Percentiles rank a stretch among this genome's conserved stretches.
phyloP scores from a whole-genome alignment of 2,797 vertebrate genomes.

The Catostomus latipinnis region DNA sequence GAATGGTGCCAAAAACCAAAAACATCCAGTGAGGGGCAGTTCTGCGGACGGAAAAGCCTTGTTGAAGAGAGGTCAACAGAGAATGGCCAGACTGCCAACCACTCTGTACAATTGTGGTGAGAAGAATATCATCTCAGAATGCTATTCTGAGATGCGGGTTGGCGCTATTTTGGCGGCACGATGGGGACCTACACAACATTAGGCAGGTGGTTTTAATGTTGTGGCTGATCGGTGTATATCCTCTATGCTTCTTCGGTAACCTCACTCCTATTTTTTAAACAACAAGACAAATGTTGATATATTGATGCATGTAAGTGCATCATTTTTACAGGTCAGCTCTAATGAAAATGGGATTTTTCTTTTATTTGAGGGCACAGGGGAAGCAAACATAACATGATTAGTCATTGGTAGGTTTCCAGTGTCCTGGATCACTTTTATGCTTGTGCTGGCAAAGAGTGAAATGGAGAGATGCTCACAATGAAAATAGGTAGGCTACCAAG shows the following conservation, averaged over 20 bases:
- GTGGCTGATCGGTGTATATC: not conserved
- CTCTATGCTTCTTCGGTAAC: slow-evolving; percentile 31
- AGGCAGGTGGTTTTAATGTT: too few relatives aligned
- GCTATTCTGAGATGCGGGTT: too few relatives aligned
- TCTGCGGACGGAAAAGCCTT: too few relatives aligned
- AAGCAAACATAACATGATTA: slow-evolving; percentile 63
- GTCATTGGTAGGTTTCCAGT: slow-evolving; percentile 56
- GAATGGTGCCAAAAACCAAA: too few relatives aligned
- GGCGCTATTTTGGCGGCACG: too few relatives aligned
- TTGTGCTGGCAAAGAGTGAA: slow-evolving; percentile 47
- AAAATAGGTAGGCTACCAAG: slow-evolving; percentile 33
- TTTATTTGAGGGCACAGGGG: slow-evolving; percentile 49
- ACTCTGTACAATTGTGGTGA: too few relatives aligned
- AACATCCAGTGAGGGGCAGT: too few relatives aligned
- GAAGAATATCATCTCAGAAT: too few relatives aligned
- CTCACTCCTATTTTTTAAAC: slow-evolving; percentile 59
- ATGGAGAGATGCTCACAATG: slow-evolving; percentile 59
- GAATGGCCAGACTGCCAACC: too few relatives aligned
- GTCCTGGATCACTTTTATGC: slow-evolving; percentile 58
- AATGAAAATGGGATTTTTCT: slow-evolving; percentile 54
- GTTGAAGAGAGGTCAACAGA: too few relatives aligned
- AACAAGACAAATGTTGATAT: slow-evolving; percentile 59
- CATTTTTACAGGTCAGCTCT: too few relatives aligned
- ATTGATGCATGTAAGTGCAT: not conserved
- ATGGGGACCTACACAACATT: too few relatives aligned